phyloP scores from a whole-genome alignment of 2,888 invertebrate species.

The Gymnoscelis rufifasciata region DNA sequence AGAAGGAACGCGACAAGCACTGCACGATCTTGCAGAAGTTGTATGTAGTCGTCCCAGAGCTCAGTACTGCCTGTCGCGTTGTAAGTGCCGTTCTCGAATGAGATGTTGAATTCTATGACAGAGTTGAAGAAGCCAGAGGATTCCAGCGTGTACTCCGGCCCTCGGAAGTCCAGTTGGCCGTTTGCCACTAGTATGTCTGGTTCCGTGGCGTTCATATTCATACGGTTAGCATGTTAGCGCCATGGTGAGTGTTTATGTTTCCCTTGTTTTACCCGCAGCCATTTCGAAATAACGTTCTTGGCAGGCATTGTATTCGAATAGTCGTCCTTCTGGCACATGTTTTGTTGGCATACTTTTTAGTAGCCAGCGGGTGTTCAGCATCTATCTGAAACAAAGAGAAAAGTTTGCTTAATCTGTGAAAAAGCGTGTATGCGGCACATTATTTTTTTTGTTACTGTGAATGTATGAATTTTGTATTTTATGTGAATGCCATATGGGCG shows the following conservation, averaged over 20 bases:
- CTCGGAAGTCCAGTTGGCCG: conserved; percentile 64
- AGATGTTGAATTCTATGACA: conserved; percentile 56
- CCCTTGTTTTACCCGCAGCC: conserved; percentile 71
- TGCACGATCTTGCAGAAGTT: conserved; percentile 82
- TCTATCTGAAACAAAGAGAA: conserved; percentile 58
- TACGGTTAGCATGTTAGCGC: conserved; percentile 62
- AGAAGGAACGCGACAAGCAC: conserved; percentile 89
- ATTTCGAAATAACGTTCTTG: conserved; percentile 74
- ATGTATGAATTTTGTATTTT: too few relatives aligned
- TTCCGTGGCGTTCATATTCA: conserved; percentile 69
- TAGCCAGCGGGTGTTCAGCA: conserved; percentile 36
- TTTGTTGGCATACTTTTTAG: conserved; percentile 59
- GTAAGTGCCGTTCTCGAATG: conserved; percentile 51
- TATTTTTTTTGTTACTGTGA: too few relatives aligned
- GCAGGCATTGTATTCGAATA: conserved; percentile 67
- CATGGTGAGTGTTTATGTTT: conserved; percentile 73
- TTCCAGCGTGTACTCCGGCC: conserved; percentile 56
- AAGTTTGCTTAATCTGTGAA: conserved; percentile 16
- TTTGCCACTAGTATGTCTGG: conserved; percentile 63
- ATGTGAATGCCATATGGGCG: too few relatives aligned
- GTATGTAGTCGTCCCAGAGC: conserved; percentile 69
- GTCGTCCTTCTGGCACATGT: conserved; percentile 62
- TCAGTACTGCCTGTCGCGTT: conserved; percentile 54
- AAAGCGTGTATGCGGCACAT: neutral
- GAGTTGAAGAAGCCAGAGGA: conserved; percentile 46